phyloP scores from a whole-genome alignment of 2,113 vertebrate species.

The Haemorhous mexicanus region DNA sequence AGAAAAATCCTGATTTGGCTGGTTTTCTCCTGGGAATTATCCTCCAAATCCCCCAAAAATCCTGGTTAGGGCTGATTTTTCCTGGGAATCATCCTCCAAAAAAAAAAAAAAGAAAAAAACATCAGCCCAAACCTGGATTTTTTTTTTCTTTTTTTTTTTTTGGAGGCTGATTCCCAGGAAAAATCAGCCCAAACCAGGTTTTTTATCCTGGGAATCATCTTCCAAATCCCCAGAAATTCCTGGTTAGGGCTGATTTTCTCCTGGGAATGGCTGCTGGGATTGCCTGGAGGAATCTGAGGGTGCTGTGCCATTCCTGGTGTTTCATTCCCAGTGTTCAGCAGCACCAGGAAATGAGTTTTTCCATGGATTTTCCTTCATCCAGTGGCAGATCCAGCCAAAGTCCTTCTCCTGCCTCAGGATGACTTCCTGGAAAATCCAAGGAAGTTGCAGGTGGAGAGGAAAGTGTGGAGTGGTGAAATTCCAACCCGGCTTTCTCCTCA shows the following conservation, averaged over 20 bases:
- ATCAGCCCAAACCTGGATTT: no score
- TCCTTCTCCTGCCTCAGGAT: background rate
- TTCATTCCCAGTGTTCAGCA: background rate
- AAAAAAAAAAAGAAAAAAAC: no score
- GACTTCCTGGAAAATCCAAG: background rate
- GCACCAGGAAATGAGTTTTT: background rate
- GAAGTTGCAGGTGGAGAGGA: accelerated
- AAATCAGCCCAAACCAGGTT: no score
- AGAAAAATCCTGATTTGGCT: background rate
- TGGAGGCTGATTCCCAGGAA: no score
- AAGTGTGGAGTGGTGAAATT: background rate
- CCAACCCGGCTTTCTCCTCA: background rate
- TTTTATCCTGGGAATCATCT: no score
- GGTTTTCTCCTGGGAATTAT: background rate
- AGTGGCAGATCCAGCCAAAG: background rate
- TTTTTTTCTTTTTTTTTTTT: no score
- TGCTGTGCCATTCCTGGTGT: background rate
- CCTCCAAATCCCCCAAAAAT: no score
- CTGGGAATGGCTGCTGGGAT: background rate
- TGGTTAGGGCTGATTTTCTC: background rate
- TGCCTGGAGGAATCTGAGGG: background rate
- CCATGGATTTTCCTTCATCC: accelerated
- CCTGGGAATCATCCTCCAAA: no score
- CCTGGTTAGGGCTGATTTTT: background rate
- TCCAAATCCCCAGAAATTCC: no score